These are phyloP conservation scores for Masticophis lateralis DNA, from an alignment of 2,797 vertebrate genomes.

Conservation along the genomic window DNA sequence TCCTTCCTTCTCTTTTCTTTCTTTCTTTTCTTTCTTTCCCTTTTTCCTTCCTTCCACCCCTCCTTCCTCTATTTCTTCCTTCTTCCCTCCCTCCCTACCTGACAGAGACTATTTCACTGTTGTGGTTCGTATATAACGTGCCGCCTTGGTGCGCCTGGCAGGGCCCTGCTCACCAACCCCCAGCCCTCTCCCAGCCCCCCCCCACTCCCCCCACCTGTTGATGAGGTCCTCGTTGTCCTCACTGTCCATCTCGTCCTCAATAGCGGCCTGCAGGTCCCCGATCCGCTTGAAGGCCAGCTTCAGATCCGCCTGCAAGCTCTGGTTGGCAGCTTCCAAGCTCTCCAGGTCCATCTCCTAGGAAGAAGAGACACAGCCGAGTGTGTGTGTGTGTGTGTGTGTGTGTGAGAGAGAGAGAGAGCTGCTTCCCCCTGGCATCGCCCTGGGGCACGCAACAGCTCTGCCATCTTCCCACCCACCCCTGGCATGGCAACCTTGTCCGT, in stretches of 20 bases:
- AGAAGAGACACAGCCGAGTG: rapidly evolving
- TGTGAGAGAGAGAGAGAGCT: too few species aligned
- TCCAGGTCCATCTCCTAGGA: slow-evolving; percentile 93
- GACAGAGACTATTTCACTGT: too few species aligned
- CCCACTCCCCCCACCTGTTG: slow-evolving; percentile 80
- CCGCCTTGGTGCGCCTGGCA: too few species aligned
- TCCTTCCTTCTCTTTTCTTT: too few species aligned
- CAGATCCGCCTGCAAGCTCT: slow-evolving; percentile 94
- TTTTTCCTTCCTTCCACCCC: too few species aligned
- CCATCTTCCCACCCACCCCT: neutral
- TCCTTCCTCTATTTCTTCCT: too few species aligned
- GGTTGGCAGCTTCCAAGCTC: slow-evolving; percentile 94
- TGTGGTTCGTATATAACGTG: too few species aligned
- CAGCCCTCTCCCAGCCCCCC: neutral
- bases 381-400: too few species aligned
- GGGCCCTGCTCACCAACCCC: neutral
- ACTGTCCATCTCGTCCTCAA: slow-evolving; percentile 98
- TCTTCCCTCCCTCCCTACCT: too few species aligned
- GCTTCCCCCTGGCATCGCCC: too few species aligned
- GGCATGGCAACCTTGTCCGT: too few species aligned
- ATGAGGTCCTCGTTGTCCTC: slow-evolving; percentile 97
- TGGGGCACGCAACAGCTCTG: neutral
- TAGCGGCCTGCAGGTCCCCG: slow-evolving; percentile 95
- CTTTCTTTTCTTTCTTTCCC: too few species aligned
- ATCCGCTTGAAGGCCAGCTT: slow-evolving; percentile 98